Base-by-base conservation (phyloP, 2,888 invertebrate species). In the Pinctada fucata region DNA sequence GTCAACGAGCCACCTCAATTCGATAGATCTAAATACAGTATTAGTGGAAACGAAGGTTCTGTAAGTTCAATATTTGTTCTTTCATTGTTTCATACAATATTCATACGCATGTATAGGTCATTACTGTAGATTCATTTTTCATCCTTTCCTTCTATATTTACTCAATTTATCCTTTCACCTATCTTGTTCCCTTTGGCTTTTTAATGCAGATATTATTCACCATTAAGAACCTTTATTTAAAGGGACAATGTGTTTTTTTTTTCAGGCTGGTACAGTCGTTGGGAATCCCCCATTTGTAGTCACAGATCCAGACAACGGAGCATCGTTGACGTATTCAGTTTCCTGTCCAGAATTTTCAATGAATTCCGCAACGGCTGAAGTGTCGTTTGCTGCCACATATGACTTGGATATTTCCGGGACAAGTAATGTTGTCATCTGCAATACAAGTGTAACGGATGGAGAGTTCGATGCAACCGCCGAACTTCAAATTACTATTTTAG, bases 1-100 rank as follows among this genome's bases (percentile, higher is more conserved):
- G 81, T 79, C 16, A 85, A 85, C 65, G 86, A 87, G 64, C 63
- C 85, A 5, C 85, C 84, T 0, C 51, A 71, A 2, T 86, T 85
- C 73, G 51, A 68, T 3, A 68, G 76, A 45, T 67, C 73, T 2
- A 75, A 81, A 66, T 81, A 84, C 70, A 75, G 80, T 31, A 77
- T 81, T 3, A 80, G 75, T 0, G 68, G 74, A 45, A 52, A 75
- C 1, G 87, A 87, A 73, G 85, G 80, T n/a, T n/a, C 68, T 13
- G 85, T 87, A 84, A 72, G 80, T 31, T 76, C 16, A 16, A 16
- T 16, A 31, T 8, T 31, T 16, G 31, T 3, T 10, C 4, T 8
- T 52, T 47, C 64, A 5, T 13, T 63, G 8, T 70, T 48, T 67
- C 16, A 68, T 31, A 48, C 13, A 16, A 4, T 70, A 47, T 51